Percentiles rank a stretch among this genome's conserved stretches.
phyloP scores from a whole-genome alignment of 2,113 vertebrate species.

The Macroglossus sobrinus region DNA sequence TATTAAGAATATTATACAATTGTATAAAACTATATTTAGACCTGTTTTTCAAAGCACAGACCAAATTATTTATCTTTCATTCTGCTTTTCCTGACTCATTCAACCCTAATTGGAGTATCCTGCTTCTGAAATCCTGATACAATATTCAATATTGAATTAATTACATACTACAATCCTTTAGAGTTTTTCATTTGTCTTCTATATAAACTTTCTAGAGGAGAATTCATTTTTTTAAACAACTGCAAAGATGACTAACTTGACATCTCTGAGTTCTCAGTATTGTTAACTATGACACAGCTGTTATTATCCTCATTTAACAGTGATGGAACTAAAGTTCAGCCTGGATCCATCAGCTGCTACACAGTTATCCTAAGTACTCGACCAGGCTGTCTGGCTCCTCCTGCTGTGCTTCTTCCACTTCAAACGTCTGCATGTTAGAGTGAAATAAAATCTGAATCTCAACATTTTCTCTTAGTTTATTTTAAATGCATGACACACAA shows the following conservation, averaged over 20 bases:
- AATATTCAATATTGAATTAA: background rate
- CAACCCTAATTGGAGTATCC: background rate
- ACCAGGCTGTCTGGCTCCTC: background rate
- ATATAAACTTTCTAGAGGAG: background rate
- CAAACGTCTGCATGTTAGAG: background rate
- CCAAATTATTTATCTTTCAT: background rate
- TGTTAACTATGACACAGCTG: background rate
- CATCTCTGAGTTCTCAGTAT: background rate
- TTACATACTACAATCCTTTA: background rate
- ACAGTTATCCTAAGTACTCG: no score
- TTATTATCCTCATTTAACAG: background rate
- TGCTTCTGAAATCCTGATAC: background rate
- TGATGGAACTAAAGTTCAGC: background rate
- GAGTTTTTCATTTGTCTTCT: background rate
- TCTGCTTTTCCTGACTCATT: background rate
- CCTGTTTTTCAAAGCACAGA: constrained; percentile 1
- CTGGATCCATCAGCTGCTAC: background rate
- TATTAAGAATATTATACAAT: constrained; percentile 3
- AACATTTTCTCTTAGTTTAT: background rate
- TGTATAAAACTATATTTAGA: background rate
- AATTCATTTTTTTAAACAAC: background rate
- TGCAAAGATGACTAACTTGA: background rate
- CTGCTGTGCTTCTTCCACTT: background rate
- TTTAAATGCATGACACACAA: background rate
- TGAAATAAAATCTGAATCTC: background rate